A percentile compares a stretch with the other conserved stretches of the same genome.
These are phyloP conservation scores for Adelphocoris suturalis DNA, from an alignment of 2,888 invertebrate genomes.

Conservation along the genomic window DNA sequence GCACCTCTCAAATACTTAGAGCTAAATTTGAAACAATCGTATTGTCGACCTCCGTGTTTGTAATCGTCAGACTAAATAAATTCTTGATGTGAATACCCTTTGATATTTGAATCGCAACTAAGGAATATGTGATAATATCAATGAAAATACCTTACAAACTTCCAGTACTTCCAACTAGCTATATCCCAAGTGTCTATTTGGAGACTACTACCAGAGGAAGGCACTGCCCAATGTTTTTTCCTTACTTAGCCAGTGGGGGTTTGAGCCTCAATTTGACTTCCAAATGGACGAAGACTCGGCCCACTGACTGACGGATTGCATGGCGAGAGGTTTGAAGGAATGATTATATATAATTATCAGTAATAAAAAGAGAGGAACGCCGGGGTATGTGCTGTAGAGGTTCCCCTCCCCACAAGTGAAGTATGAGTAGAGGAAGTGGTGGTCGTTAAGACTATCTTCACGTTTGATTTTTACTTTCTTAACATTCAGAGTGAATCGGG, in stretches of 20 bases:
- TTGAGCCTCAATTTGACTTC: not conserved
- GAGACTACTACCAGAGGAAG: not conserved
- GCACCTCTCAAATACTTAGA: too few species aligned
- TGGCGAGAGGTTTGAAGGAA: not conserved
- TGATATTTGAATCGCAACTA: too few species aligned
- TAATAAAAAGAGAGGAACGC: conserved; percentile 1
- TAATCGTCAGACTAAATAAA: too few species aligned
- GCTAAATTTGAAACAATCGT: too few species aligned
- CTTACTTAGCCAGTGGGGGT: not conserved
- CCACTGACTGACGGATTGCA: not conserved
- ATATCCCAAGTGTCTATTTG: too few species aligned
- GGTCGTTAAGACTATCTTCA: not conserved
- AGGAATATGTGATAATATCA: too few species aligned
- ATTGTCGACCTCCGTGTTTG: too few species aligned
- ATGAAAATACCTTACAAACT: too few species aligned
- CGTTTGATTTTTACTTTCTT: not conserved
- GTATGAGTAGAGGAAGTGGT: not conserved
- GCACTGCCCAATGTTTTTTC: not conserved
- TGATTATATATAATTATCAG: not conserved
- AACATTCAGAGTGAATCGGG: too few species aligned
- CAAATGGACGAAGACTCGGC: not conserved
- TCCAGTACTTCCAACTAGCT: too few species aligned
- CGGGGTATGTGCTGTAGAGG: not conserved
- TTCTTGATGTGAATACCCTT: too few species aligned
- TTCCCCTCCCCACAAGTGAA: not conserved